Evolutionary conservation across 2,888 invertebrate genomes (phyloP).

Genomic region (Coecobrya sp.): DNA sequence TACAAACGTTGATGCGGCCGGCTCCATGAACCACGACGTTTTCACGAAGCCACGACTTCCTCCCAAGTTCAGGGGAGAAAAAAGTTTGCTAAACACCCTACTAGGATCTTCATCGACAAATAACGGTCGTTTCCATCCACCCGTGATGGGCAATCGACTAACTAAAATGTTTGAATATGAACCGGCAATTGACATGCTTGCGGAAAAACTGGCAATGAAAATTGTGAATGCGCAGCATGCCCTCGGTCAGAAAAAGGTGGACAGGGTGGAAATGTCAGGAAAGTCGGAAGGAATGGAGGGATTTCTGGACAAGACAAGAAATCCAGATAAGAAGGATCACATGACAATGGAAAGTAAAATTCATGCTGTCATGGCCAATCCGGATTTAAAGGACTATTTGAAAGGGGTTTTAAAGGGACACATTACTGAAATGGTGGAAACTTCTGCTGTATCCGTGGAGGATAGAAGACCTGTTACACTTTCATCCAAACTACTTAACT

Average conservation of each 20-base stretch:
- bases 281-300: slow-evolving; percentile 71
- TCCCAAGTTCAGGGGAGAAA: slow-evolving; percentile 70
- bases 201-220: slow-evolving; percentile 86
- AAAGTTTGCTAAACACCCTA: slow-evolving; percentile 78
- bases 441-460: slow-evolving; percentile 12
- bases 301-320: background rate
- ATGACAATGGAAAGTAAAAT: slow-evolving; percentile 40
- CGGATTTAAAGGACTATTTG: slow-evolving; percentile 69
- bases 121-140: slow-evolving; percentile 61
- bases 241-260: slow-evolving; percentile 51
- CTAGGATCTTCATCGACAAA: slow-evolving; percentile 73
- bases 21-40: slow-evolving; percentile 38
- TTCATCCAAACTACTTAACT: slow-evolving; percentile 62
- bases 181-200: slow-evolving; percentile 85
- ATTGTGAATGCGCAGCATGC: slow-evolving; percentile 81
- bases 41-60: slow-evolving; percentile 60
- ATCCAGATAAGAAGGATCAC: slow-evolving; percentile 37
- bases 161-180: slow-evolving; percentile 81
- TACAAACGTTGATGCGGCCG: slow-evolving; percentile 68
- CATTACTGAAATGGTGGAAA: slow-evolving; percentile 62
- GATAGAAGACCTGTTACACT: slow-evolving; percentile 36
- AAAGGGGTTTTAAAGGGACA: slow-evolving; percentile 73
- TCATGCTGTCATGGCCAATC: background rate
- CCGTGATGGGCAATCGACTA: slow-evolving; percentile 61
- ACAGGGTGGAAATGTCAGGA: slow-evolving; percentile 61